Percentiles rank a stretch among this genome's conserved stretches.
These are phyloP conservation scores for Caenorhabditis sp. DNA, from an alignment of 2,888 invertebrate species.

Conservation along the genomic window DNA sequence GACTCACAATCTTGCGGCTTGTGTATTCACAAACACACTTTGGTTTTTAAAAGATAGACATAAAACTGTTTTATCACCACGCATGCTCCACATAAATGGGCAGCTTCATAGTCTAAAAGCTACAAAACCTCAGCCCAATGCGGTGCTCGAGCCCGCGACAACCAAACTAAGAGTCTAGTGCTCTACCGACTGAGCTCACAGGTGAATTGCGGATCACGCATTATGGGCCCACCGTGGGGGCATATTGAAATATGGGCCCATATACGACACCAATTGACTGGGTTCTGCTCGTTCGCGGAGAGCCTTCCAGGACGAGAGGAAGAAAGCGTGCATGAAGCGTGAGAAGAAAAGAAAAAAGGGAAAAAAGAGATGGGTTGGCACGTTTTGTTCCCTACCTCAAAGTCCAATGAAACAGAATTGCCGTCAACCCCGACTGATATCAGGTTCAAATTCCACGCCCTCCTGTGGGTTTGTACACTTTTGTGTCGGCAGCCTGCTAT, in stretches of 20 bases:
- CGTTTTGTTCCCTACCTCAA: constrained; percentile 22
- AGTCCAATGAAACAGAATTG: constrained; percentile 35
- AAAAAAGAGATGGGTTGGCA: constrained; percentile 15
- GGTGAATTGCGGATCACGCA: too few relatives aligned
- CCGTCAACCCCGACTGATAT: not conserved
- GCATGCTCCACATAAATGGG: constrained; percentile 7
- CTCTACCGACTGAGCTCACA: constrained; percentile 78
- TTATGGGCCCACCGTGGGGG: too few relatives aligned
- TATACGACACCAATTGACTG: too few relatives aligned
- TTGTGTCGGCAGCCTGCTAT: not conserved
- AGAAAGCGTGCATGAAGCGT: constrained; percentile 11
- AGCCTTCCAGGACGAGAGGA: not conserved
- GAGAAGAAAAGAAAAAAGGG: constrained; percentile 1
- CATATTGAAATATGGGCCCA: too few relatives aligned
- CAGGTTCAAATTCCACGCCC: not conserved
- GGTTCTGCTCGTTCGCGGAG: too few relatives aligned
- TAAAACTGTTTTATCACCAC: constrained; percentile 24
- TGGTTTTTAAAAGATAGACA: constrained; percentile 15
- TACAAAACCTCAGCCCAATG: constrained; percentile 68
- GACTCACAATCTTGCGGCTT: constrained; percentile 28
- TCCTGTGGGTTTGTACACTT: constrained; percentile 1
- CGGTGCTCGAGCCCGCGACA: constrained; percentile 78
- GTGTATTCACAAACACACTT: constrained; percentile 30
- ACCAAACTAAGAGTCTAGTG: constrained; percentile 78
- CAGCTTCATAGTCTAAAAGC: not conserved